phyloP scores from a whole-genome alignment of 2,888 invertebrate genomes.

The Prenolepis imparis region DNA sequence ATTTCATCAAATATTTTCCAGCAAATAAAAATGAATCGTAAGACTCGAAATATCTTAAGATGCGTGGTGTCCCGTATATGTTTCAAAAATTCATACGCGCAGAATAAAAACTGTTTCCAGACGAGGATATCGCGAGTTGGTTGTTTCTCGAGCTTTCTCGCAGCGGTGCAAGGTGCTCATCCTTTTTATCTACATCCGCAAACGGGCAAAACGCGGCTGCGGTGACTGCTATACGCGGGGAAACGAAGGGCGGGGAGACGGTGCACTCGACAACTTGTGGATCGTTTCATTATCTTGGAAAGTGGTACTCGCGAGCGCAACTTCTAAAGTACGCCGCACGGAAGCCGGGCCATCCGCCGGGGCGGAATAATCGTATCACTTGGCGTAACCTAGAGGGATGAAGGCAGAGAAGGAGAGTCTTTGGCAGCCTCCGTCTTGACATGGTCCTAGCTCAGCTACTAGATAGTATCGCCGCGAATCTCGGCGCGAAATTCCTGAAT shows the following conservation, averaged over 20 bases:
- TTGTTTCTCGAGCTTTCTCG: neutral
- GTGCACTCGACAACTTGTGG: conserved; percentile 82
- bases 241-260: conserved; percentile 42
- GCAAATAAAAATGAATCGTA: neutral
- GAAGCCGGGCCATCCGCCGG: conserved; percentile 78
- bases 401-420: conserved; percentile 62
- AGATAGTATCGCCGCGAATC: conserved; percentile 57
- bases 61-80: neutral
- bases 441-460: conserved; percentile 59
- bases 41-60: neutral
- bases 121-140: neutral
- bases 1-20: neutral
- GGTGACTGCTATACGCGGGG: conserved; percentile 8
- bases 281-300: conserved; percentile 83
- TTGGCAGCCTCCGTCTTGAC: conserved; percentile 74
- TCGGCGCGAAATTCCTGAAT: conserved; percentile 68
- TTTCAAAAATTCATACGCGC: neutral
- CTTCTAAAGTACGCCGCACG: conserved; percentile 80
- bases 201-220: conserved; percentile 18
- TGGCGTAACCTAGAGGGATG: conserved; percentile 59
- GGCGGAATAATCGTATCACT: conserved; percentile 78
- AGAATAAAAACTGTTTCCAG: neutral
- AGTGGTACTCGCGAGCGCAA: conserved; percentile 80
- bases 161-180: conserved; percentile 13
- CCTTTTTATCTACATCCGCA: conserved; percentile 30